Evolutionary conservation across 2,888 invertebrate genomes (phyloP), one percentile per base, ranked within the genome.

Genomic region (Pomacea canaliculata): DNA sequence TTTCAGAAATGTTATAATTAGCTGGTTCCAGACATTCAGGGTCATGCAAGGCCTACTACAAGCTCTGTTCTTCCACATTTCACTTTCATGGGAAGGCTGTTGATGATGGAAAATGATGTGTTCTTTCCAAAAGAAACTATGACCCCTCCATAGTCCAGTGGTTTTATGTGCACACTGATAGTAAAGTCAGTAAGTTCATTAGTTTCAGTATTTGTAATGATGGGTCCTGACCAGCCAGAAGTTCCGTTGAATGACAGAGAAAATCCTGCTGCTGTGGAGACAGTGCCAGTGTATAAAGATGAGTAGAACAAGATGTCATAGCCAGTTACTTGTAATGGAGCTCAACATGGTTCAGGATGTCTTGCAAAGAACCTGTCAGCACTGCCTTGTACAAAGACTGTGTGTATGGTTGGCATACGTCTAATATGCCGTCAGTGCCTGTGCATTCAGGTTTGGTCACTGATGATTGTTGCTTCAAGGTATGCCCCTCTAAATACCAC

Each of bases 81-180:
- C 9, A 86, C 51, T 19, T 73, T 79, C 0, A 85, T 71, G 12
- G 84, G 83, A 70, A 79, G 72, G 8, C 75, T 80, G 59, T 84
- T 85, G 12, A 79, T 73, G 37, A 86, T 74, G 13, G 84, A 78
- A 69, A 86, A 84, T 18, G 83, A 84, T 48, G 75, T 74, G 56
- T 78, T 78, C 73, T 79, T 83, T 37, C 83, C 82, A 76, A 83
- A 84, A 13, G 85, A 82, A 19, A 84, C 68, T 13, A 86, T 70
- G 19, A 81, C 80, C 7, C 85, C 86, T 27, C 82, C 83, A 65
- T 76, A 71, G 13, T 59, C 70, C n/a, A 59, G 51, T 27, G 86
- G 85, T 67, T 84, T 85, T 73, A 84, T 83, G 69, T 85, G 83
- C 12, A 85, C 66, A 48, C 84, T 84, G 18, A 86, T 48, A 73